phyloP scores from a whole-genome alignment of 2,888 invertebrate genomes.

The Lysandra bellargus region DNA sequence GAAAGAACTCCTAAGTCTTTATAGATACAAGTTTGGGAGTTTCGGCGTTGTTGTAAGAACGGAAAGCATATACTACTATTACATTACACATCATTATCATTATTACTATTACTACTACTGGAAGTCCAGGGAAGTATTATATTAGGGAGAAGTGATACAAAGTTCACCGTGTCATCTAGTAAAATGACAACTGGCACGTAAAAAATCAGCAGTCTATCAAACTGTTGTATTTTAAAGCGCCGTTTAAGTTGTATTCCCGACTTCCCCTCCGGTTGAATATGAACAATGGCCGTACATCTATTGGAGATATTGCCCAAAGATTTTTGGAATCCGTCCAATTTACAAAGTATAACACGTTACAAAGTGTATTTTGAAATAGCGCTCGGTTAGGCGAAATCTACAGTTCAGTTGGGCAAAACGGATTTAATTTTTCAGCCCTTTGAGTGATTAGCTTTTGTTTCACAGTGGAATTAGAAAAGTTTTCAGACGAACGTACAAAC shows the following conservation, averaged over 20 bases:
- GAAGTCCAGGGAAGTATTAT: no score
- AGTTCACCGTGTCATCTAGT: no score
- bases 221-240: background rate
- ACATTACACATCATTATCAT: no score
- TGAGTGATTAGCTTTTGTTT: background rate
- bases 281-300: background rate
- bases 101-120: no score
- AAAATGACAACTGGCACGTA: background rate
- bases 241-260: background rate
- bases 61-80: no score
- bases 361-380: conserved; percentile 15
- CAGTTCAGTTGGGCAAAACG: background rate
- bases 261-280: background rate
- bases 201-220: background rate
- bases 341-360: conserved; percentile 10
- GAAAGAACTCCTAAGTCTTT: no score
- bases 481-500: background rate
- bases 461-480: background rate
- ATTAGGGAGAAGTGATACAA: no score
- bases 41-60: no score
- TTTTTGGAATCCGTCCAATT: conserved; percentile 13
- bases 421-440: background rate
- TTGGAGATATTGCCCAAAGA: background rate
- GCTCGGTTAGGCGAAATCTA: background rate
- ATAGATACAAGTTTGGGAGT: no score